Percentiles rank a stretch among this genome's conserved stretches.
phyloP scores from a whole-genome alignment of 1,140 invertebrate genomes.

The Drosophila triauraria region DNA sequence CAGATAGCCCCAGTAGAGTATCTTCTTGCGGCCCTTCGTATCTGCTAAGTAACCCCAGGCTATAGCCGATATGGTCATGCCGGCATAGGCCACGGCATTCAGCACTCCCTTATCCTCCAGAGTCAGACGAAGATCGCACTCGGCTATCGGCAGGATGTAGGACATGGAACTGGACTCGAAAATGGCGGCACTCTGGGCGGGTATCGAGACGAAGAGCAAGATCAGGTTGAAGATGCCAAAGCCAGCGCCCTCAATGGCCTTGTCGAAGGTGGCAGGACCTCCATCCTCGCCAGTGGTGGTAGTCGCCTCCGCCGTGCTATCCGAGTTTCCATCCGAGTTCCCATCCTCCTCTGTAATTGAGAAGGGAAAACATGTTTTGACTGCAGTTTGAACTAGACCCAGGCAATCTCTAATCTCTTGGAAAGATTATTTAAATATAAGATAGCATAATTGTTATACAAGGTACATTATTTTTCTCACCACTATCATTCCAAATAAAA shows the following conservation, averaged over 20 bases:
- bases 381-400: background rate
- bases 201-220: slow-evolving; percentile 87
- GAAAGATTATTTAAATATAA: background rate
- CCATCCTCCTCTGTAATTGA: slow-evolving; percentile 6
- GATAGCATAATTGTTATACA: slow-evolving; percentile 3
- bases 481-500: background rate
- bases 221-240: slow-evolving; percentile 89
- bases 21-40: slow-evolving; percentile 89
- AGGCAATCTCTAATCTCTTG: slow-evolving; percentile 6
- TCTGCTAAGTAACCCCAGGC: slow-evolving; percentile 94
- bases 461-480: background rate
- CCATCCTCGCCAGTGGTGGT: slow-evolving; percentile 38
- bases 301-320: slow-evolving; percentile 41
- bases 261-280: slow-evolving; percentile 87
- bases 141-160: slow-evolving; percentile 89
- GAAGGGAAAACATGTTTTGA: background rate
- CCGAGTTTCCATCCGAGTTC: slow-evolving; percentile 47
- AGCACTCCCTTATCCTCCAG: slow-evolving; percentile 89
- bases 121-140: slow-evolving; percentile 89
- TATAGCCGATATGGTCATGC: slow-evolving; percentile 93
- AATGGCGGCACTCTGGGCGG: slow-evolving; percentile 88
- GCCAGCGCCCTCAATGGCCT: slow-evolving; percentile 87
- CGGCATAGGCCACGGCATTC: slow-evolving; percentile 89
- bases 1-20: slow-evolving; percentile 90
- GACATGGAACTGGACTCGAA: slow-evolving; percentile 89